Evolutionary conservation across 2,888 invertebrate species (phyloP).

Genomic region (Chrysolina haemoptera): DNA sequence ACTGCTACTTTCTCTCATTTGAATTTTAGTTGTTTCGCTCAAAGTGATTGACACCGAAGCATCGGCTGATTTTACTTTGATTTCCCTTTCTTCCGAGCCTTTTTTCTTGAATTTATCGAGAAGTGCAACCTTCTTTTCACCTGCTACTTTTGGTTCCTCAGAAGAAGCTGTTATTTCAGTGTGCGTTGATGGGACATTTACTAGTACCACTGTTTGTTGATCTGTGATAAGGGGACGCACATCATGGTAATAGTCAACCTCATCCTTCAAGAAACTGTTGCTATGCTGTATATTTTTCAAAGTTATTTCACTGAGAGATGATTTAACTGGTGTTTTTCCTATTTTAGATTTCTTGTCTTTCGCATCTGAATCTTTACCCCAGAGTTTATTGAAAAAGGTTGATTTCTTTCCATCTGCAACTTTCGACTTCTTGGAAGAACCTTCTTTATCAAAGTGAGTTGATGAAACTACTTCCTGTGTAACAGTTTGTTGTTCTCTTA

Average conservation of each 20-base stretch:
- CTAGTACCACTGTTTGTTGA: conserved; percentile 3
- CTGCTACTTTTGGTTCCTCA: conserved; percentile 27
- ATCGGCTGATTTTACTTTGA: background rate
- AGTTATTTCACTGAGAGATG: conserved; percentile 27
- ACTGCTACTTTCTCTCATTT: conserved; percentile 51
- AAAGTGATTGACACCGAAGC: background rate
- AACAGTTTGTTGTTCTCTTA: too few relatives aligned
- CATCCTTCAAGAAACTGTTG: conserved; percentile 53
- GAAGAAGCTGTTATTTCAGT: conserved; percentile 1
- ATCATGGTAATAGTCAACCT: conserved; percentile 55
- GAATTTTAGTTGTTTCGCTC: conserved; percentile 33
- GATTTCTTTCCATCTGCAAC: background rate
- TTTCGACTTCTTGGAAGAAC: conserved; percentile 38
- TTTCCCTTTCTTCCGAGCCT: conserved; percentile 22
- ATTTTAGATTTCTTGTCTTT: background rate
- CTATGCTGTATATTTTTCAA: conserved; percentile 49
- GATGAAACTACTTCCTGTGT: background rate
- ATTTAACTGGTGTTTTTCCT: background rate
- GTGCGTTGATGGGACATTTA: background rate
- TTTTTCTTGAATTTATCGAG: conserved; percentile 44
- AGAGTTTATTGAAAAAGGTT: background rate
- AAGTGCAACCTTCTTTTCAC: conserved; percentile 46
- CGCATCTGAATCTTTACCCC: background rate
- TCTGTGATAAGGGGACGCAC: conserved; percentile 35
- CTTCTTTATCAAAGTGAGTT: conserved; percentile 27